Conservation (phyloP, 2,113 vertebrate species). For the Ornithorhynchus anatinus region DNA sequence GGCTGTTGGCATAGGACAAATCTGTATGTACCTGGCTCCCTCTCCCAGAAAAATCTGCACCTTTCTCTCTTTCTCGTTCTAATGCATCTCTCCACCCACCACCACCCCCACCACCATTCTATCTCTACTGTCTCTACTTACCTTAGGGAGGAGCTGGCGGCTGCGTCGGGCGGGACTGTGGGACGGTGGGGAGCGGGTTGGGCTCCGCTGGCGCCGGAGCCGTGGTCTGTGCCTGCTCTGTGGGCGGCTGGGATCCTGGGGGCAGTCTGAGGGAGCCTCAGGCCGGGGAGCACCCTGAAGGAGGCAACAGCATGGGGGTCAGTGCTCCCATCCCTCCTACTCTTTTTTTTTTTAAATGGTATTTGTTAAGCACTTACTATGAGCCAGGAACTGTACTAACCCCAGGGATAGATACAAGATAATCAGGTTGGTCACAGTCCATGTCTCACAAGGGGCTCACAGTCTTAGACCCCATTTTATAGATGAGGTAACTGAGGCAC, state of each 20-base stretch:
- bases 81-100: background rate
- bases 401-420: too few relatives aligned
- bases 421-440: too few relatives aligned
- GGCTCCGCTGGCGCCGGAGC: slow-evolving; percentile 59
- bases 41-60: rapidly evolving
- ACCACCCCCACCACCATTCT: background rate
- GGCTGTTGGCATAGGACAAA: slow-evolving; percentile 60
- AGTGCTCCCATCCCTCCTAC: background rate
- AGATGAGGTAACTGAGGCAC: too few relatives aligned
- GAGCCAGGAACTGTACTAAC: too few relatives aligned
- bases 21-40: background rate
- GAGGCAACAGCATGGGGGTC: background rate
- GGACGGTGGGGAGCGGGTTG: slow-evolving; percentile 53
- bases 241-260: slow-evolving; percentile 61
- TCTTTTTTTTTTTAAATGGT: too few relatives aligned
- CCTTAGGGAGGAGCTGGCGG: slow-evolving; percentile 77
- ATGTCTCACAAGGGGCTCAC: too few relatives aligned
- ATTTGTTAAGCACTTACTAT: too few relatives aligned
- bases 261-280: slow-evolving; percentile 76
- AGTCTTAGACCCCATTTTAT: too few relatives aligned
- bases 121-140: slow-evolving; percentile 21
- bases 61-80: rapidly evolving
- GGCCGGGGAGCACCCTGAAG: slow-evolving; percentile 70
- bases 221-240: slow-evolving; percentile 68
- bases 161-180: slow-evolving; percentile 60